Percentiles rank a stretch among this genome's conserved stretches.
Conservation (phyloP, 1,140 invertebrate species). For the Drosophila mojavensis region DNA sequence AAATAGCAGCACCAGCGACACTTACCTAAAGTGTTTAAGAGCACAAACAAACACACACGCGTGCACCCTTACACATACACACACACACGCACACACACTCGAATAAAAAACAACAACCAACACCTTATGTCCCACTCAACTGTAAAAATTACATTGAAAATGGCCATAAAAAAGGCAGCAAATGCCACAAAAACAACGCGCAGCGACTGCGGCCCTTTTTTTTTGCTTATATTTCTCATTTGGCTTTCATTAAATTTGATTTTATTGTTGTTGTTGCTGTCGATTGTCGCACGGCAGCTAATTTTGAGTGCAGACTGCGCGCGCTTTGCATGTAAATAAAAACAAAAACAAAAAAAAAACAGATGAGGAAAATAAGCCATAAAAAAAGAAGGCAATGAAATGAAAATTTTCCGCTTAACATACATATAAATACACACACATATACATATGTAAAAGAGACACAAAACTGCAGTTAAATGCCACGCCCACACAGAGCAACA, state of each 20-base stretch:
- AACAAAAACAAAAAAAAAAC: slow-evolving; percentile 11
- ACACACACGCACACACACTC: slow-evolving; percentile 20
- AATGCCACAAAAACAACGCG: slow-evolving; percentile 35
- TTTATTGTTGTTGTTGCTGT: slow-evolving; percentile 59
- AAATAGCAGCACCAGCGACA: slow-evolving; percentile 67
- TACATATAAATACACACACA: slow-evolving; percentile 6
- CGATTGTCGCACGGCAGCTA: slow-evolving; percentile 61
- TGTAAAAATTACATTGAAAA: slow-evolving; percentile 77
- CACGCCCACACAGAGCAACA: slow-evolving; percentile 25
- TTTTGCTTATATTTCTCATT: slow-evolving; percentile 50
- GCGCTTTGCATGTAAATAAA: slow-evolving; percentile 69
- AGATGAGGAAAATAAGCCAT: slow-evolving; percentile 29
- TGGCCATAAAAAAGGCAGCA: slow-evolving; percentile 61
- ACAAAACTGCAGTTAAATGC: slow-evolving; percentile 51
- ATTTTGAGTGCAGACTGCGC: slow-evolving; percentile 51
- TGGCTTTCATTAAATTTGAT: slow-evolving; percentile 75
- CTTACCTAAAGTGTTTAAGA: slow-evolving; percentile 77
- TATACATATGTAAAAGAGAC: neutral
- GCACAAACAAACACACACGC: slow-evolving; percentile 32
- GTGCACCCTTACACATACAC: neutral
- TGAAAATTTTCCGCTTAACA: slow-evolving; percentile 34
- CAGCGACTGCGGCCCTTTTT: slow-evolving; percentile 40
- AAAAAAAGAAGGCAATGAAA: slow-evolving; percentile 43
- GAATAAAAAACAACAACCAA: slow-evolving; percentile 44
- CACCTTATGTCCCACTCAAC: slow-evolving; percentile 71